phyloP scores from a whole-genome alignment of 2,888 invertebrate genomes.

The Dryadula phaetusa region DNA sequence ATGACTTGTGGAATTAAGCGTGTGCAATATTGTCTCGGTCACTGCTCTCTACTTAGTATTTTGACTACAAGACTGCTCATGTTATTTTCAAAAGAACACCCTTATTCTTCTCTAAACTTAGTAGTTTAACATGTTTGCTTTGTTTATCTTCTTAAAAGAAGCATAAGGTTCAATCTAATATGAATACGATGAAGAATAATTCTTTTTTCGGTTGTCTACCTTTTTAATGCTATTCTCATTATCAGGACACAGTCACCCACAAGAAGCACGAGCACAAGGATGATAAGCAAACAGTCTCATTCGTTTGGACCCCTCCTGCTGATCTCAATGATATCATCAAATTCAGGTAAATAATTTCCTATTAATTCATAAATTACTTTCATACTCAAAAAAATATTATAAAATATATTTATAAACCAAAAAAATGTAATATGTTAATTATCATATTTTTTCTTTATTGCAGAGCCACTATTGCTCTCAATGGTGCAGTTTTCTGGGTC shows the following conservation, averaged over 20 bases:
- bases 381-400: no score
- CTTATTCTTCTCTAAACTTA: neutral
- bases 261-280: constrained; percentile 84
- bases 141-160: neutral
- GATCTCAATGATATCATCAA: constrained; percentile 85
- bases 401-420: no score
- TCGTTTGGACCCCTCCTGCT: constrained; percentile 87
- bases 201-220: neutral
- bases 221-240: neutral
- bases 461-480: constrained; percentile 88
- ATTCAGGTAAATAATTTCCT: constrained; percentile 82
- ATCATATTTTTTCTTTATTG: constrained; percentile 53
- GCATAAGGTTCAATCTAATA: neutral
- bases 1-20: neutral
- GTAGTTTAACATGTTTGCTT: neutral
- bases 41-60: neutral
- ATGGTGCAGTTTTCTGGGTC: constrained; percentile 90
- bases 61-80: constrained; percentile 1
- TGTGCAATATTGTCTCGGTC: neutral
- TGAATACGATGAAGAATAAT: neutral
- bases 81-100: neutral
- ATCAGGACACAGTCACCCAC: constrained; percentile 88
- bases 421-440: no score
- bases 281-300: constrained; percentile 81
- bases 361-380: neutral